Evolutionary conservation across 2,888 invertebrate genomes (phyloP), one percentile per base, ranked within the genome.

Genomic region (Leptogaster cylindrica): DNA sequence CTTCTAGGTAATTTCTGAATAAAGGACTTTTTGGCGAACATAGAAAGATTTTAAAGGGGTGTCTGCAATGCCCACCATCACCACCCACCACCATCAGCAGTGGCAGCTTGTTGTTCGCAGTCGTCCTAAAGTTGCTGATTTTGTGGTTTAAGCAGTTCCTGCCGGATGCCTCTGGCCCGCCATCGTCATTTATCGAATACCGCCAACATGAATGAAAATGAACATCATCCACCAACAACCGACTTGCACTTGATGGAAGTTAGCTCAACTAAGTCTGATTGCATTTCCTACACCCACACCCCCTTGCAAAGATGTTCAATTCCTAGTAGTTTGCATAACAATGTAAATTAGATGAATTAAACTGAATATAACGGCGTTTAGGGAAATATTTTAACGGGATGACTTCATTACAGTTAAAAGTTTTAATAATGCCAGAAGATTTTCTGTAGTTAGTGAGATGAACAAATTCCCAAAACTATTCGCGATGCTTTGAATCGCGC

Each of bases 181-280:
- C 3, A 8, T 23, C 20, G 36, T 20, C 31, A 55, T 55, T 55
- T 55, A 55, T 36, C 25, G 55, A 55, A 36, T 36, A 14, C n/a
- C 18, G 39, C 20, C 14, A 52, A 28, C n/a, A n/a, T 52, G 20
- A 55, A 55, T 39, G 55, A 31, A 16, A 55, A 39, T n/a, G n/a
- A n/a, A n/a, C n/a, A n/a, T n/a, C n/a, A n/a, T n/a, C n/a, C n/a
- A n/a, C n/a, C n/a, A n/a, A 36, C 55, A 55, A 36, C 55, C 23
- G 55, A 36, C 55, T 36, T 55, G 39, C 20, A 23, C 55, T 36
- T 55, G 55, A 55, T 55, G 55, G 18, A 55, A 55, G 36, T n/a
- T n/a, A n/a, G n/a, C n/a, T n/a, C n/a, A n/a, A n/a, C n/a, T n/a
- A n/a, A n/a, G n/a, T n/a, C n/a, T n/a, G n/a, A n/a, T n/a, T n/a